Percentiles rank a stretch among this genome's conserved stretches.
These are phyloP conservation scores for Amphipoea oculea DNA, from an alignment of 2,888 invertebrate genomes.

Conservation along the genomic window DNA sequence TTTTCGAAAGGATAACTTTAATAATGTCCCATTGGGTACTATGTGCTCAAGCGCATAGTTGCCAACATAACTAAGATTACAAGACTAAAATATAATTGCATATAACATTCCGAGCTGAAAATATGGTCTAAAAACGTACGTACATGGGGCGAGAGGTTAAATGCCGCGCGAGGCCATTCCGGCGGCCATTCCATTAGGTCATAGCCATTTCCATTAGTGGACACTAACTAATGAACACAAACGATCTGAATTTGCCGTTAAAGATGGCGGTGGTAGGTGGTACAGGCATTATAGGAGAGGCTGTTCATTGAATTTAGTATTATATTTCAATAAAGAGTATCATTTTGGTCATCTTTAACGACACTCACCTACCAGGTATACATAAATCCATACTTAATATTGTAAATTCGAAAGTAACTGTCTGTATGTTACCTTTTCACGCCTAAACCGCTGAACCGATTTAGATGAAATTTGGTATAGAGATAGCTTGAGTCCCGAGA, in stretches of 20 bases:
- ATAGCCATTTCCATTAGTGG: conserved; percentile 84
- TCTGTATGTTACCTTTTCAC: too few relatives aligned
- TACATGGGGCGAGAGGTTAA: conserved; percentile 76
- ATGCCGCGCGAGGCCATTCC: conserved; percentile 78
- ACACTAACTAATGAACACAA: conserved; percentile 87
- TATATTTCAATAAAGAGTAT: conserved; percentile 6
- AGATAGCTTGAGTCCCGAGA: too few relatives aligned
- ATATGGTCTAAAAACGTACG: conserved; percentile 60
- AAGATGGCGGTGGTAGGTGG: conserved; percentile 66
- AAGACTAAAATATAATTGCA: conserved; percentile 54
- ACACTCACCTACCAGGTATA: not conserved
- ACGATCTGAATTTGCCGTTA: conserved; percentile 77
- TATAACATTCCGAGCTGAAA: conserved; percentile 50
- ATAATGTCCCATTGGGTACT: not conserved
- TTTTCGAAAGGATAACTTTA: not conserved
- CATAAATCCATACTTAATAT: not conserved
- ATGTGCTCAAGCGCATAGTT: not conserved
- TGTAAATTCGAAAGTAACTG: too few relatives aligned
- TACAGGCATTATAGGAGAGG: conserved; percentile 37
- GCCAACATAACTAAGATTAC: conserved; percentile 41
- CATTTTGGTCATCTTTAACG: not conserved
- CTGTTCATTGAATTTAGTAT: conserved; percentile 41
- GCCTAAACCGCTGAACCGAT: too few relatives aligned
- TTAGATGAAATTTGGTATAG: too few relatives aligned
- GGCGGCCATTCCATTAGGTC: conserved; percentile 78